Conservation (phyloP, 2,797 vertebrate species). For the Acipenser oxyrinchus region DNA sequence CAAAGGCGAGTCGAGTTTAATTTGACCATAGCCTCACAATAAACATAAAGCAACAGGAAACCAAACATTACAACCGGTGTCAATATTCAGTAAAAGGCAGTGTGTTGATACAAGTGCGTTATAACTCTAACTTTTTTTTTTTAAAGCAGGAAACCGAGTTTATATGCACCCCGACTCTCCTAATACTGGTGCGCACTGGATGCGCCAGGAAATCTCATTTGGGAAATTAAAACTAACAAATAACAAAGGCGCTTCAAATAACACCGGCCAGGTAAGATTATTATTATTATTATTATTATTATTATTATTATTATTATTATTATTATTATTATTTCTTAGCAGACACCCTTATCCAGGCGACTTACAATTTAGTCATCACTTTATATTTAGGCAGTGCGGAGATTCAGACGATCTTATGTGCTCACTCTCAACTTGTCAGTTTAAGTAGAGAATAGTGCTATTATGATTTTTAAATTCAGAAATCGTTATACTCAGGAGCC, state of each 20-base stretch:
- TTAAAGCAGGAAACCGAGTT: conserved; percentile 79
- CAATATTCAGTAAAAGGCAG: too few relatives aligned
- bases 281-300: too few relatives aligned
- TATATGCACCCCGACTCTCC: conserved; percentile 98
- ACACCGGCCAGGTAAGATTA: conserved; percentile 96
- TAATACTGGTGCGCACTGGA: conserved; percentile 98
- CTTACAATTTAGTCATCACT: too few relatives aligned
- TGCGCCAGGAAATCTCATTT: conserved; percentile 98
- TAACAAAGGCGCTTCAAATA: conserved; percentile 97
- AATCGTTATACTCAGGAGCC: not conserved
- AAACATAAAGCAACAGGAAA: not conserved
- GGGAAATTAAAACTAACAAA: conserved; percentile 97
- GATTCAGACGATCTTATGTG: too few relatives aligned
- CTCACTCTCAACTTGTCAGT: not conserved
- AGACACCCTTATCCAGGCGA: too few relatives aligned
- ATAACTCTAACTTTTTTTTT: conserved; percentile 2
- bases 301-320: too few relatives aligned
- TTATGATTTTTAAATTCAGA: not conserved
- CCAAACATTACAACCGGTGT: too few relatives aligned
- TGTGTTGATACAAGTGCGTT: conserved; percentile 3
- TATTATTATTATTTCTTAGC: too few relatives aligned
- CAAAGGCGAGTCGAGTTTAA: conserved; percentile 1
- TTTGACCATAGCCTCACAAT: not conserved
- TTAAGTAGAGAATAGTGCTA: not conserved
- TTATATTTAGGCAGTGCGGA: not conserved